A percentile compares a stretch with the other conserved stretches of the same genome.
Evolutionary conservation across 2,113 vertebrate species (phyloP).

Genomic region (Mus musculus): GRCm39 chr11:97993501-97994000

Average conservation of each 20-base stretch:
- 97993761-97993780: neutral
- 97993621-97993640: neutral
- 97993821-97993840: neutral
- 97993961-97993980: no score
- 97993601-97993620: neutral
- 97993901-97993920: no score
- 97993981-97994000: no score
- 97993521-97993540: neutral
- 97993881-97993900: no score
- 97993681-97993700: neutral
- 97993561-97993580: neutral
- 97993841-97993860: neutral
- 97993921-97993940: no score
- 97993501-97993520: neutral
- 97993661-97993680: neutral
- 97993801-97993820: neutral
- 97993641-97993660: neutral
- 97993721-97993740: no score
- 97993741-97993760: neutral
- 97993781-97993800: neutral
- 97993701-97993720: neutral
- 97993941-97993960: no score
- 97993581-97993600: neutral
- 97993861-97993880: no score
- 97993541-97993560: neutral